phyloP scores from a whole-genome alignment of 2,888 invertebrate genomes.

The Boloria selene region DNA sequence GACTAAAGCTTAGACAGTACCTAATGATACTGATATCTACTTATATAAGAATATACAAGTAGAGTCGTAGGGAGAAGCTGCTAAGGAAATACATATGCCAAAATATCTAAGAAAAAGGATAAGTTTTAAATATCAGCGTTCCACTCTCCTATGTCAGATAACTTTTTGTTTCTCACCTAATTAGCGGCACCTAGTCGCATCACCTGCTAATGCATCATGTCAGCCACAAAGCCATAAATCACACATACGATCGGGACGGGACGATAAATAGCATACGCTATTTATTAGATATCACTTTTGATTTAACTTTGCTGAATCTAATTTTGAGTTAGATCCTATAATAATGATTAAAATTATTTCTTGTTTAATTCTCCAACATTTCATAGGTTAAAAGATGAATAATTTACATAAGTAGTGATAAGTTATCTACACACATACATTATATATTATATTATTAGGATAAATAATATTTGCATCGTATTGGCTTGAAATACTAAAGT shows the following conservation, averaged over 20 bases:
- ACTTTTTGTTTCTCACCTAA: conserved; percentile 25
- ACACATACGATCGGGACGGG: conserved; percentile 16
- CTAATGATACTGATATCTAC: not conserved
- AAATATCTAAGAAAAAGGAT: conserved; percentile 9
- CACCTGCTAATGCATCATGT: conserved; percentile 44
- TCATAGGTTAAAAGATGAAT: too few species aligned
- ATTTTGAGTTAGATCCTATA: too few species aligned
- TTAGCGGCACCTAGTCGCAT: conserved; percentile 33
- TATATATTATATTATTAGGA: too few species aligned
- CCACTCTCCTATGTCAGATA: not conserved
- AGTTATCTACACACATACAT: too few species aligned
- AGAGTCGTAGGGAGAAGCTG: too few species aligned
- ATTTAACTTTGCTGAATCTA: not conserved
- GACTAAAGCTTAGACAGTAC: too few species aligned
- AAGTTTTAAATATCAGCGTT: conserved; percentile 1
- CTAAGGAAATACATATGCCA: not conserved
- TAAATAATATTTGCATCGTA: too few species aligned
- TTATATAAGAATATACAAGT: conserved; percentile 2
- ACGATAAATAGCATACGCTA: not conserved
- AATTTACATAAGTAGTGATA: too few species aligned
- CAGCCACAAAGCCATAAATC: conserved; percentile 35
- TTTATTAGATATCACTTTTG: conserved; percentile 5
- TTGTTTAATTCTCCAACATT: too few species aligned
- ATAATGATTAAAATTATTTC: too few species aligned
- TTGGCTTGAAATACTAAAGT: too few species aligned